Evolutionary conservation across 1,140 invertebrate genomes (phyloP).

Genomic region (Lethrus apterus): DNA sequence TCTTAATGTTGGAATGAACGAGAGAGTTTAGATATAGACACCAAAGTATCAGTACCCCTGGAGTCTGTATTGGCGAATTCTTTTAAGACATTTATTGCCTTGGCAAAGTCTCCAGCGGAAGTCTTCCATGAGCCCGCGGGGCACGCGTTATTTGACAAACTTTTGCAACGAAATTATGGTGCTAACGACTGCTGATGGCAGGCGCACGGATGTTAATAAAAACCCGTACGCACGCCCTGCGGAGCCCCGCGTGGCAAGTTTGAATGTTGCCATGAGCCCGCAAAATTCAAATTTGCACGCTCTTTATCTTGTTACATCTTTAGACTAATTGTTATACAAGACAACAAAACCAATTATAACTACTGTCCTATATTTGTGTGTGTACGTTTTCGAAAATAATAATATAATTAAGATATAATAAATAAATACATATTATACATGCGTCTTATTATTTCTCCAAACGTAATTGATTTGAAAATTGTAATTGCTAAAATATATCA

Average conservation of each 20-base stretch:
- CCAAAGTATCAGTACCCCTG: constrained; percentile 11
- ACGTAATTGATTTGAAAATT: no score
- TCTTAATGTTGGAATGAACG: constrained; percentile 6
- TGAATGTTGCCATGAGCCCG: constrained; percentile 33
- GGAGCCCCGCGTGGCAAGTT: constrained; percentile 21
- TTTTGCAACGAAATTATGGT: constrained; percentile 42
- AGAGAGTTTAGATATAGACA: constrained; percentile 7
- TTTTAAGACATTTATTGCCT: constrained; percentile 21
- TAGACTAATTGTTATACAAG: constrained; percentile 37
- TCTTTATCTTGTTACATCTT: constrained; percentile 37
- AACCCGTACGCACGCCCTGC: constrained; percentile 23
- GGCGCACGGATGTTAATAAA: constrained; percentile 16
- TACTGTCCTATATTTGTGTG: constrained; percentile 42
- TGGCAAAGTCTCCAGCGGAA: constrained; percentile 36
- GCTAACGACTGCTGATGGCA: constrained; percentile 35
- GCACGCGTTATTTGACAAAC: constrained; percentile 25
- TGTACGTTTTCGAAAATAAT: constrained; percentile 37
- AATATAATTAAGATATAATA: constrained; percentile 26
- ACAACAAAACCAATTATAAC: constrained; percentile 28
- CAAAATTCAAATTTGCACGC: constrained; percentile 24
- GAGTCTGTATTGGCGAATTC: neutral
- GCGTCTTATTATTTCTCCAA: no score
- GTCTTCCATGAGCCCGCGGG: constrained; percentile 38
- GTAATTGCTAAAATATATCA: no score
- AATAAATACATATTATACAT: constrained; percentile 34